Conservation (phyloP, 2,888 invertebrate genomes). For the Polia nebulosa region DNA sequence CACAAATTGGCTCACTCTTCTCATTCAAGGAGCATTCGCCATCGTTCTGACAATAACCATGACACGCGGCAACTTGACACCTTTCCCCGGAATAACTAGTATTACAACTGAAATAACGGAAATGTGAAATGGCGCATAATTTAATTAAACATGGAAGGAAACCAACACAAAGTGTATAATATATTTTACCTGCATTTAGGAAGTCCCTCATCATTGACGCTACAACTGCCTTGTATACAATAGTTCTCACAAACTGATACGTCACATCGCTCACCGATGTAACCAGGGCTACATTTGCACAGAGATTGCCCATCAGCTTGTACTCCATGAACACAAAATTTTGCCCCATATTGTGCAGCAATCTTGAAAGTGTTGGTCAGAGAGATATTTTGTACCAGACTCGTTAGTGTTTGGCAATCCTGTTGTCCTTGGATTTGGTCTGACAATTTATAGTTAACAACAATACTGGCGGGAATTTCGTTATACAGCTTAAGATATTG, state of each 20-base stretch:
- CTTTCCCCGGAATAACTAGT: too few species aligned
- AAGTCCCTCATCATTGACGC: constrained; percentile 74
- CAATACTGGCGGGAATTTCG: constrained; percentile 85
- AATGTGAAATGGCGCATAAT: too few species aligned
- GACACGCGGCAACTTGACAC: too few species aligned
- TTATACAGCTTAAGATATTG: too few species aligned
- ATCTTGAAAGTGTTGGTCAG: constrained; percentile 77
- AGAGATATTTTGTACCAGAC: constrained; percentile 74
- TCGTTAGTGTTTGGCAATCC: constrained; percentile 75
- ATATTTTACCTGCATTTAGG: constrained; percentile 76
- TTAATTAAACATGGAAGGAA: too few species aligned
- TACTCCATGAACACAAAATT: constrained; percentile 82
- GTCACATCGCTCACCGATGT: constrained; percentile 93
- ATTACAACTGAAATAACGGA: too few species aligned
- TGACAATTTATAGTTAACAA: constrained; percentile 79
- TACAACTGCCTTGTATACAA: constrained; percentile 92
- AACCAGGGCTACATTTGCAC: constrained; percentile 93
- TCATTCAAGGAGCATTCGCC: too few species aligned
- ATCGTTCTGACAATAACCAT: too few species aligned
- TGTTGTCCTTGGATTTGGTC: constrained; percentile 77
- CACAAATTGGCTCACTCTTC: too few species aligned
- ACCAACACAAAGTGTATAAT: background rate
- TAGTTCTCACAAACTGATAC: constrained; percentile 93
- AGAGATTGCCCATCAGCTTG: constrained; percentile 74
- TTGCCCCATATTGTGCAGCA: constrained; percentile 74